Evolutionary conservation across 1,140 invertebrate species (phyloP).

Genomic region (Drosophila nannoptera): DNA sequence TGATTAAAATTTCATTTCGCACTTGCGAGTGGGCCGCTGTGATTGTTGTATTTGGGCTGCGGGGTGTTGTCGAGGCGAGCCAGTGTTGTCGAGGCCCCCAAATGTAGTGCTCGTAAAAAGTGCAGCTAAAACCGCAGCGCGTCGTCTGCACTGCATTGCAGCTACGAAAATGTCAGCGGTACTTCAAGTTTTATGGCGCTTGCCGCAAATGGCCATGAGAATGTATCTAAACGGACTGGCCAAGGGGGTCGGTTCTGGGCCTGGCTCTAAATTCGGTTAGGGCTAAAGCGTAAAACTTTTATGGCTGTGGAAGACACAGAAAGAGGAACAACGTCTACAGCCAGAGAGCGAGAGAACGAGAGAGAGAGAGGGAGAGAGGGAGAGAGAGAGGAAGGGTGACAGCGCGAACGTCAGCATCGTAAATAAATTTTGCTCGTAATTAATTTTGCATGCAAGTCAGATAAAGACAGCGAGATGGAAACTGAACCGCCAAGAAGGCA

Average conservation of each 20-base stretch:
- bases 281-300: conserved; percentile 72
- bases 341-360: no score
- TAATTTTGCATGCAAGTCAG: conserved; percentile 74
- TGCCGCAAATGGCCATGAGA: conserved; percentile 47
- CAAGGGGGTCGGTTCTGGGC: not conserved
- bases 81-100: conserved; percentile 16
- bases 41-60: conserved; percentile 19
- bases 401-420: conserved; percentile 40
- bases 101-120: conserved; percentile 58
- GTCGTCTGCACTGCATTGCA: conserved; percentile 64
- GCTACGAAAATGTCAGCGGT: conserved; percentile 66
- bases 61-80: not conserved
- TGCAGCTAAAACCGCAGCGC: conserved; percentile 39
- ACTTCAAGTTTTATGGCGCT: conserved; percentile 59
- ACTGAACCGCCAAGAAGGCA: conserved; percentile 9
- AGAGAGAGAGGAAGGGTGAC: not conserved
- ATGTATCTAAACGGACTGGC: conserved; percentile 62
- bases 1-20: conserved; percentile 51
- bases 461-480: conserved; percentile 19
- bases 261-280: conserved; percentile 59
- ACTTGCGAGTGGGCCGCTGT: conserved; percentile 29
- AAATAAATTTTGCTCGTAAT: conserved; percentile 71
- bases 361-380: not conserved
- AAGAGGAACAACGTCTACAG: not conserved
- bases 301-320: conserved; percentile 47